Conservation (phyloP, 1,140 invertebrate genomes). For the Pygmarrhopalites habei region DNA sequence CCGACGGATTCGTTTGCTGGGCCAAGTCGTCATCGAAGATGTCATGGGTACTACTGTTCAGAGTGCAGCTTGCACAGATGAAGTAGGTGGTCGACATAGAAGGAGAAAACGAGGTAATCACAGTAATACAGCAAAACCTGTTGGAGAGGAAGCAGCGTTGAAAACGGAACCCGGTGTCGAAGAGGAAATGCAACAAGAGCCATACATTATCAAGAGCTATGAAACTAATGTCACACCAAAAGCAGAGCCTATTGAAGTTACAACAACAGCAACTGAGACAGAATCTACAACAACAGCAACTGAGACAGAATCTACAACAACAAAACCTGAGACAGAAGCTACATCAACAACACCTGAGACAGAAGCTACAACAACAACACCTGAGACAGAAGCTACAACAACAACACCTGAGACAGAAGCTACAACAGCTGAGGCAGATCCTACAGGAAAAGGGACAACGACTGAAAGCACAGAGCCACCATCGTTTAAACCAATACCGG, state of each 20-base stretch:
- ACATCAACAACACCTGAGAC: too few species aligned
- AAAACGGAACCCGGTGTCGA: too few species aligned
- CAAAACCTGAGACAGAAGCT: too few species aligned
- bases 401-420: too few species aligned
- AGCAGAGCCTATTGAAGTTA: conserved; percentile 45
- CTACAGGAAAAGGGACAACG: too few species aligned
- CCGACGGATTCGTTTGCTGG: conserved; percentile 71
- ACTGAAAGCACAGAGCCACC: conserved; percentile 8
- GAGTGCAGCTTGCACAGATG: background rate
- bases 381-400: too few species aligned
- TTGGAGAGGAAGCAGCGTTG: conserved; percentile 9
- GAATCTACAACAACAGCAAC: too few species aligned
- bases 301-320: too few species aligned
- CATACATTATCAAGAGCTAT: too few species aligned
- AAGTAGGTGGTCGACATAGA: conserved; percentile 28
- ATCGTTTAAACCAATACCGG: conserved; percentile 44
- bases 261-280: conserved; percentile 6
- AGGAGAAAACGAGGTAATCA: conserved; percentile 19
- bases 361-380: too few species aligned
- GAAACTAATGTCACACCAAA: conserved; percentile 40
- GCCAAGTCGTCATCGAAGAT: conserved; percentile 63
- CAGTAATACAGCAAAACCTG: conserved; percentile 14
- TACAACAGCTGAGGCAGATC: too few species aligned
- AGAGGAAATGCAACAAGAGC: background rate
- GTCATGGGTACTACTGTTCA: too few species aligned